phyloP scores from a whole-genome alignment of 2,113 vertebrate genomes.

The Pogona vitticeps region DNA sequence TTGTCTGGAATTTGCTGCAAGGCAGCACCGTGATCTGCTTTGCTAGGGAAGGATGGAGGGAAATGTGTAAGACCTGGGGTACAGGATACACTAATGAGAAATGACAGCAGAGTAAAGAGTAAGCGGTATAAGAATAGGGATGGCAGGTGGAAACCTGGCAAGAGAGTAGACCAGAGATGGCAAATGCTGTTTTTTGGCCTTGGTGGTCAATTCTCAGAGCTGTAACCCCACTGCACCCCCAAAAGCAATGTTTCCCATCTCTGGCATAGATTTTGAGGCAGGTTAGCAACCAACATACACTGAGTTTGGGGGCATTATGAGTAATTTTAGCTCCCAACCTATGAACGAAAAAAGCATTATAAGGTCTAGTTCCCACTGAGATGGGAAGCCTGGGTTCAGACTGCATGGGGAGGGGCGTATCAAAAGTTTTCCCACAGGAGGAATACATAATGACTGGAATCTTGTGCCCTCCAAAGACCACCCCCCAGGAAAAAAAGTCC shows the following conservation, averaged over 20 bases:
- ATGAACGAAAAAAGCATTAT: not conserved
- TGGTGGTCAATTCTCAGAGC: too few species aligned
- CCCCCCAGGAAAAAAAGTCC: not conserved
- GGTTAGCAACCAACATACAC: not conserved
- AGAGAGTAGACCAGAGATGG: too few species aligned
- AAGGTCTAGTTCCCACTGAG: too few species aligned
- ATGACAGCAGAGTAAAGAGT: not conserved
- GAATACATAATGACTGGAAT: too few species aligned
- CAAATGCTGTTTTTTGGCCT: too few species aligned
- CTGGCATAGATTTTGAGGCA: too few species aligned
- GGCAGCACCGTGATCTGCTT: not conserved
- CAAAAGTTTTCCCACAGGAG: not conserved
- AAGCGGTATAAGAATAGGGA: not conserved
- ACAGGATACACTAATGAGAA: not conserved
- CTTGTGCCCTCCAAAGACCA: not conserved
- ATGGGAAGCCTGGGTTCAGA: too few species aligned
- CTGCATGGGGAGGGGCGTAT: not conserved
- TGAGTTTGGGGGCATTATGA: not conserved
- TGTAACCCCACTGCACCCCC: too few species aligned
- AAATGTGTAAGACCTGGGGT: not conserved
- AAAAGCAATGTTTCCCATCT: too few species aligned
- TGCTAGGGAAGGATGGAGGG: not conserved
- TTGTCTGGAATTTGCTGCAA: not conserved
- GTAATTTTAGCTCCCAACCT: not conserved
- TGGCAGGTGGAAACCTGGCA: too few species aligned